Evolutionary conservation across 2,888 invertebrate genomes (phyloP), one percentile per base, ranked within the genome.

Genomic region (Slavum lentiscoides): DNA sequence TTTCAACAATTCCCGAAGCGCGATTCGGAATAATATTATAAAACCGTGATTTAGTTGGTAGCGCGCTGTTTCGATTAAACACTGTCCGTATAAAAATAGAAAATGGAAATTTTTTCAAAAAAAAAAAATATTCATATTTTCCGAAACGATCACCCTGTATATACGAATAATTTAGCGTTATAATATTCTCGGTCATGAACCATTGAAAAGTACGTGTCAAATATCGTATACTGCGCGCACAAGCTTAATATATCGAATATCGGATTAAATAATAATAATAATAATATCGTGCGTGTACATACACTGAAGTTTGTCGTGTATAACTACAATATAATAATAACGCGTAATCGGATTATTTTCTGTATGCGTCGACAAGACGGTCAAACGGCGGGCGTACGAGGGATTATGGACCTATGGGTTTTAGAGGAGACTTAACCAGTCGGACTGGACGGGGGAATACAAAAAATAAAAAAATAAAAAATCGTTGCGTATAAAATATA

Each of bases 261-360:
- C 80, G 80, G 80, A 80, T 80, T 80, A 80, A 80, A 80, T 70
- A 70, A 58, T 80, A 80, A 80, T 70, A 70, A 58, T 80, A 49
- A 49, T 49, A 49, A 49, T 49, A 49, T 13, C 11, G 15, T 15
- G 11, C 15, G 15, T 15, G 49, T 11, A 49, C 15, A 49, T 13
- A 49, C 43, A 43, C 43, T 39, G 58, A 55, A 58, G 74, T 75
- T 70, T 62, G 77, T 55, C 77, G 70, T 77, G 77, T 77, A 55
- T 21, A 53, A 70, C 62, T 77, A 77, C 77, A 77, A 69, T 72
- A 80, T 80, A 68, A 69, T 69, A 70, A 80, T 77, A 67, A 75
- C 80, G 23, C 80, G 23, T 72, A 80, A 80, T 70, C 69, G 77
- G 77, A 77, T 77, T 77, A 77, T 30, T 9, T 23, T 49, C 5